Evolutionary conservation across 1,140 invertebrate genomes (phyloP), one percentile per base, ranked within the genome.

Genomic region (Aphelenchoides avenae): DNA sequence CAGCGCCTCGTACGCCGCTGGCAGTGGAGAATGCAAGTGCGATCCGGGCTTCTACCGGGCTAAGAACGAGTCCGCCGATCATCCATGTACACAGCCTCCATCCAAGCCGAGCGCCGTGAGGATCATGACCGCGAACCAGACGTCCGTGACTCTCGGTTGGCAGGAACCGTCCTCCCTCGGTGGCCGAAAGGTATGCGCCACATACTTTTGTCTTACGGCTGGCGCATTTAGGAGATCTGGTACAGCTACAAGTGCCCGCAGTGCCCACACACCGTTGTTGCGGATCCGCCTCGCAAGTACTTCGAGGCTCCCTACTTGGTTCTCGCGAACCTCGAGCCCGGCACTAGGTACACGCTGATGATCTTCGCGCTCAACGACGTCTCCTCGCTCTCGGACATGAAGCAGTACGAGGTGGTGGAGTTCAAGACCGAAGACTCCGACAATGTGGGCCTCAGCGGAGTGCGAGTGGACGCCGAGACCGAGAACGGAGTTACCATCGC

Each of bases 1-100:
- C 29, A 61, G 52, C 15, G 24, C 27, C 4, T 39, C 68, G 31
- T 40, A 44, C 33, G 27, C 30, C 3, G 34, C 43, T 42, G 62
- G 41, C 5, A 40, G 63, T 4, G 24, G 24, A n/a, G 30, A 44
- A 33, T 68, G 66, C 49, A 29, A 49, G n/a, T 68, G 66, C 33
- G 41, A 56, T 37, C 22, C 47, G 20, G 66, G 64, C 11, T 68
- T 33, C 42, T 56, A 56, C 36, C 64, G 66, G 47, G 9, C 57
- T 15, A 18, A 49, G 18, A 52, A 67, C 15, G 64, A 68, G 27
- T 46, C 47, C 24, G 57, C 15, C 33, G 52, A 24, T 37, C 58
- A 48, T 40, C 57, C 5, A 41, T 64, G 31, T 58, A 51, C 15
- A 27, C 57, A n/a, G n/a, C n/a, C n/a, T n/a, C n/a, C n/a, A n/a